Evolutionary conservation across 2,888 invertebrate genomes (phyloP).

Genomic region (Odontocolon sp.): DNA sequence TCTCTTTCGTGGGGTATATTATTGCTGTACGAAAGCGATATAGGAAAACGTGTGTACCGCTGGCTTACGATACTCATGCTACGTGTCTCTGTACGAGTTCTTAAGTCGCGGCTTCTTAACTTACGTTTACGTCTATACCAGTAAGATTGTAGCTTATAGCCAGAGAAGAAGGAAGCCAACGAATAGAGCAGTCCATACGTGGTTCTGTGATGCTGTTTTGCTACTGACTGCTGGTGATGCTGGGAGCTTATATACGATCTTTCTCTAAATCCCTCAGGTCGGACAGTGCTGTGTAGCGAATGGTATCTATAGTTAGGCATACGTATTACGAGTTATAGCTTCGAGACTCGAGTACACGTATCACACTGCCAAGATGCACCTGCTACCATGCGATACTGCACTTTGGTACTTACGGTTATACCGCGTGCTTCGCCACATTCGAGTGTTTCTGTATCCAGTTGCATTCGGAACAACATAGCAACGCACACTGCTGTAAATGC

Average conservation of each 20-base stretch:
- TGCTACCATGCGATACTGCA: conserved; percentile 20
- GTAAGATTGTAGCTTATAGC: conserved; percentile 3
- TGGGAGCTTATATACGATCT: conserved; percentile 15
- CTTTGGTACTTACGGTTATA: not conserved
- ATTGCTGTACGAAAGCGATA: conserved; percentile 26
- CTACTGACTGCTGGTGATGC: conserved; percentile 1
- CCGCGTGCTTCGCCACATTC: not conserved
- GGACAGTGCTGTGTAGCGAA: conserved; percentile 10
- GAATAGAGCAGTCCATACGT: conserved; percentile 14
- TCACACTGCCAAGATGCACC: conserved; percentile 46
- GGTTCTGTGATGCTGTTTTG: conserved; percentile 10
- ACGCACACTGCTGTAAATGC: not conserved
- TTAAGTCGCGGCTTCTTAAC: conserved; percentile 10
- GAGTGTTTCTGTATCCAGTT: conserved; percentile 46
- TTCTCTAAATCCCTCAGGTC: conserved; percentile 14
- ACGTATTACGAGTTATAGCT: conserved; percentile 41
- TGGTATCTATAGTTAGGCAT: conserved; percentile 35
- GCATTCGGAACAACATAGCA: conserved; percentile 8
- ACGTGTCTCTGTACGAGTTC: conserved; percentile 34
- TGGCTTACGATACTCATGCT: conserved; percentile 5
- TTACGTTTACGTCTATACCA: conserved; percentile 24
- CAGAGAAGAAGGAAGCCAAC: conserved; percentile 17
- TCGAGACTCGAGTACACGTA: conserved; percentile 45
- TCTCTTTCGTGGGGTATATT: conserved; percentile 37
- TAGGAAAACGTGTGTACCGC: conserved; percentile 10